A percentile compares a stretch with the other conserved stretches of the same genome.
Evolutionary conservation across 2,113 vertebrate species (phyloP).

Genomic region (Halcyon malimbica): DNA sequence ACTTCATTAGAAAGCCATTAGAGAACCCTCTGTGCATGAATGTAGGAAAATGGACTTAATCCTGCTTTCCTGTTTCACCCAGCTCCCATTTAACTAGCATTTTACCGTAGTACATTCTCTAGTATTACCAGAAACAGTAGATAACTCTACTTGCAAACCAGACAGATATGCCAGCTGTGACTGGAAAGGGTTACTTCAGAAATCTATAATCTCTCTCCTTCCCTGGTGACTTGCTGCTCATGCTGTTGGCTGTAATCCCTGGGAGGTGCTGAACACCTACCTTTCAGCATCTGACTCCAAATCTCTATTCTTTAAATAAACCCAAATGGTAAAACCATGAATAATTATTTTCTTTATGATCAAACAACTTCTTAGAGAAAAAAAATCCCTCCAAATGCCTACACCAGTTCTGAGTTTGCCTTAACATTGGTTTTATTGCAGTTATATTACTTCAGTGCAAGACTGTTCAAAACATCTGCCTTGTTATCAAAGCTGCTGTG

Average conservation of each 20-base stretch:
- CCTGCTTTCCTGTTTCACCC: neutral
- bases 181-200: constrained; percentile 34
- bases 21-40: neutral
- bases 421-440: neutral
- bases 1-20: neutral
- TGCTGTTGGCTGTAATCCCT: neutral
- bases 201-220: constrained; percentile 23
- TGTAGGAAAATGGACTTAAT: neutral
- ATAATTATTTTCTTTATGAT: neutral
- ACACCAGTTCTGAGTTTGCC: neutral
- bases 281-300: neutral
- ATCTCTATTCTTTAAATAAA: constrained; percentile 12
- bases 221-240: neutral
- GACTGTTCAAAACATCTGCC: neutral
- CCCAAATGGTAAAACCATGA: neutral
- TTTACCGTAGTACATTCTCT: neutral
- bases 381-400: neutral
- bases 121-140: neutral
- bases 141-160: constrained; percentile 22
- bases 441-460: neutral
- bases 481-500: neutral
- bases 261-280: neutral
- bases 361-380: neutral
- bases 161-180: neutral
- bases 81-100: neutral